phyloP scores from a whole-genome alignment of 2,797 vertebrate genomes.

The Schizopygopsis malacanthus region DNA sequence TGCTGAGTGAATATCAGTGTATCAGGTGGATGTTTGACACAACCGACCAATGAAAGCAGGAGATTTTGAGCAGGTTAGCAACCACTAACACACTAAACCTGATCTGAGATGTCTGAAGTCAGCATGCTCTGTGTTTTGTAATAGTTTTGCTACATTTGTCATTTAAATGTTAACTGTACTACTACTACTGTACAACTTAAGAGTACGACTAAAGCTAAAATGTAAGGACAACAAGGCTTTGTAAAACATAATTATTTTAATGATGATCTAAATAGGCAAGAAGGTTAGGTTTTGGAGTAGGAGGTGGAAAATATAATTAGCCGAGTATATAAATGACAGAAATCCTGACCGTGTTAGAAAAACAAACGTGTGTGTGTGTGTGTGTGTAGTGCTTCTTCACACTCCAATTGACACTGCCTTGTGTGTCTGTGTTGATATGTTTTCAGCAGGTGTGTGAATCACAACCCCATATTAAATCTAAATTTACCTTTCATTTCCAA shows the following conservation, averaged over 20 bases:
- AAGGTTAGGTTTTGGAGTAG: neutral
- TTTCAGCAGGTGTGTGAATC: conserved; percentile 43
- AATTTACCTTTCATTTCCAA: conserved; percentile 29
- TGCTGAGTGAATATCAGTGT: conserved; percentile 42
- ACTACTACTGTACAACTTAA: neutral
- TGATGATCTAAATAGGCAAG: neutral
- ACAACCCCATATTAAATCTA: conserved; percentile 41
- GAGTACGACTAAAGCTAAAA: neutral
- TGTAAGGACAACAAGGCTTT: neutral
- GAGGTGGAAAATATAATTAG: neutral
- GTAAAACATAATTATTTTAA: neutral
- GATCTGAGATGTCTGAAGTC: neutral
- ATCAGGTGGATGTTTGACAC: neutral
- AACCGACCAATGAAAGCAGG: neutral
- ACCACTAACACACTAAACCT: neutral
- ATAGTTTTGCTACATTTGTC: neutral
- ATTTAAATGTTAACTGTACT: neutral
- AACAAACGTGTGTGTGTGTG: conserved; percentile 48
- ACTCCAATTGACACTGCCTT: conserved; percentile 69
- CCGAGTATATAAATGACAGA: neutral
- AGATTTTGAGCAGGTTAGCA: neutral
- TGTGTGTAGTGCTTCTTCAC: neutral
- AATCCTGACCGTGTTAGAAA: neutral
- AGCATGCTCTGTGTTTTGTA: neutral
- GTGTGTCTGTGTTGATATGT: conserved; percentile 55